Conservation (phyloP, 2,888 invertebrate genomes). For the Andrena minutula region DNA sequence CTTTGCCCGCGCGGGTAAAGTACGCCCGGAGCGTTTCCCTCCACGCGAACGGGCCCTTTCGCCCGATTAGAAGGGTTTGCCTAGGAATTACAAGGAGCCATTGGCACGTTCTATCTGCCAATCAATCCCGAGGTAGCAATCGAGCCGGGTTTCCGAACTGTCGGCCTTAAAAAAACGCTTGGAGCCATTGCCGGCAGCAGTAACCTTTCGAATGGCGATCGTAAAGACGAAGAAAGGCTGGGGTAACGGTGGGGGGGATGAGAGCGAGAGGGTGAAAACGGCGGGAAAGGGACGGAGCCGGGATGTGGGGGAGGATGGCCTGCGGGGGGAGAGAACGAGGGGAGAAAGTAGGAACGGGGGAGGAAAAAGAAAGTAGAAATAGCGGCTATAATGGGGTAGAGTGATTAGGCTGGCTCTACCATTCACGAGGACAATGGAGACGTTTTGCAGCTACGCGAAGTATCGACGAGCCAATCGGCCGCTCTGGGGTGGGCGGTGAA, state of each 20-base stretch:
- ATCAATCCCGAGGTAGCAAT: constrained; percentile 73
- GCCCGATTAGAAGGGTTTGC: constrained; percentile 58
- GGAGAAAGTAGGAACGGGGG: constrained; percentile 17
- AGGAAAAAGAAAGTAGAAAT: constrained; percentile 33
- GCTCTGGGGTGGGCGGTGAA: constrained; percentile 47
- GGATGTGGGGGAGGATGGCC: constrained; percentile 5
- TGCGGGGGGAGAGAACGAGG: background rate
- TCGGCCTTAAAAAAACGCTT: constrained; percentile 75
- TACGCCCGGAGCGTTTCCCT: constrained; percentile 8
- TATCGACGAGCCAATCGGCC: constrained; percentile 77
- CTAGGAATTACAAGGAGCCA: constrained; percentile 61
- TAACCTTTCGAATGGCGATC: constrained; percentile 75
- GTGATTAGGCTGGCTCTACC: constrained; percentile 77
- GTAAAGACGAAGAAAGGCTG: constrained; percentile 69
- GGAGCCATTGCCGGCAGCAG: constrained; percentile 64
- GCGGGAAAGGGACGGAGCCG: constrained; percentile 11
- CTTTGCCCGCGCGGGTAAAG: no score
- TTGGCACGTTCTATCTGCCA: constrained; percentile 70
- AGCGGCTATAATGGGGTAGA: constrained; percentile 74
- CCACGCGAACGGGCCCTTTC: constrained; percentile 14
- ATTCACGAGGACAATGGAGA: constrained; percentile 76
- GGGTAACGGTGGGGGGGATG: constrained; percentile 8
- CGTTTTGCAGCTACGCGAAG: constrained; percentile 68
- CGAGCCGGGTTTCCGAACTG: constrained; percentile 58
- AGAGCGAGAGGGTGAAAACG: constrained; percentile 19